Evolutionary conservation across 2,888 invertebrate species (phyloP), one percentile per base, ranked within the genome.

Genomic region (Dryomyza anilis): DNA sequence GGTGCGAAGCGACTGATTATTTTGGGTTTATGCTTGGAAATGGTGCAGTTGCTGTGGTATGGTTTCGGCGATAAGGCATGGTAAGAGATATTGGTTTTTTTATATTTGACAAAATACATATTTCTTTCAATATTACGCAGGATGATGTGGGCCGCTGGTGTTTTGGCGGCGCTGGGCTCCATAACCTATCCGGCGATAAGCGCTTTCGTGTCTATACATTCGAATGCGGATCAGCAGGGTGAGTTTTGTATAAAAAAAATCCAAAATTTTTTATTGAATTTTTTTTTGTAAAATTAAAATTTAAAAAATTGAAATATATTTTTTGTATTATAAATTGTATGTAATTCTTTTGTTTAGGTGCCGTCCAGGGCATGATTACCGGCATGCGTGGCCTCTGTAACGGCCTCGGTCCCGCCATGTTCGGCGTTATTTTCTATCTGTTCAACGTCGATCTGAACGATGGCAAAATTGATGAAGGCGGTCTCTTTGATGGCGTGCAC

Each of bases 91-190:
- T 50, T 29, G 1, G 4, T 48, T 46, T 12, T 29, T 30, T 39
- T 53, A 12, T 12, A 19, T 30, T 19, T 12, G 2, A 48, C 10
- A 12, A 36, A 33, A 56, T 14, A 23, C 27, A 43, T 58, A 46
- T 46, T 58, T 25, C 25, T 7, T 23, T 12, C 0, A 3, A 27
- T 59, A 46, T 55, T 29, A 71, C 71, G 25, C 75, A 91, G 92
- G 92, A 96, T 99, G 93, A 98, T 99, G 96, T 99, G 99, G 99
- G 93, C 94, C 43, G 98, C 98, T 10, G 99, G 99, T 62, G 89
- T 96, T 72, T 86, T 99, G 72, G 98, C 98, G 39, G 95, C 98
- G 14, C 88, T 98, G 73, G 96, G 96, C 68, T 96, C 96, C 72
- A 92, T 99, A 74, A 98, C 98, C 3, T 99, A 99, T 86, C 99